Evolutionary conservation across 2,113 vertebrate genomes (phyloP).

Genomic region (Chaenocephalus aceratus): DNA sequence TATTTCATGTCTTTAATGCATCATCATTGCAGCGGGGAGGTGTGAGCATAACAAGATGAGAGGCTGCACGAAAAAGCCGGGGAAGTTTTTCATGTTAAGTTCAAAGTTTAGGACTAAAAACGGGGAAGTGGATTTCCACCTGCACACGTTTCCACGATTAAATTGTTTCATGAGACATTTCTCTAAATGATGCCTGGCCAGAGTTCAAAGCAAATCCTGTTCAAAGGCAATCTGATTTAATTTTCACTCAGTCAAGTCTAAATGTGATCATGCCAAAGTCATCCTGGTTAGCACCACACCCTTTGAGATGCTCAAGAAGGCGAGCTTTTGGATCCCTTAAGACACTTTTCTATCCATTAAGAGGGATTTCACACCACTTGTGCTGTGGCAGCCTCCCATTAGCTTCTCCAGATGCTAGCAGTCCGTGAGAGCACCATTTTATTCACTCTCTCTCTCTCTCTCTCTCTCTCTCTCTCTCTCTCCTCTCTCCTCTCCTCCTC

Average conservation of each 20-base stretch:
- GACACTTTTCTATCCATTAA: constrained; percentile 77
- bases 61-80: constrained; percentile 58
- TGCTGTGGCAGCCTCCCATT: constrained; percentile 60
- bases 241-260: constrained; percentile 68
- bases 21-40: constrained; percentile 60
- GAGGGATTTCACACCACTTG: constrained; percentile 76
- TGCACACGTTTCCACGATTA: constrained; percentile 65
- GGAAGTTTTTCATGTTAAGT: constrained; percentile 73
- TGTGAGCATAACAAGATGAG: constrained; percentile 59
- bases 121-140: constrained; percentile 70
- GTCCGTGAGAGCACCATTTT: constrained; percentile 42
- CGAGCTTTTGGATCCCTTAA: constrained; percentile 63
- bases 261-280: constrained; percentile 74
- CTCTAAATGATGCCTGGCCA: constrained; percentile 67
- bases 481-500: constrained; percentile 9
- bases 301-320: constrained; percentile 66
- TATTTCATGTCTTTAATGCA: constrained; percentile 67
- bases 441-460: constrained; percentile 29
- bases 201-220: constrained; percentile 77
- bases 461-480: neutral
- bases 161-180: constrained; percentile 76
- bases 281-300: constrained; percentile 66
- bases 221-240: constrained; percentile 78
- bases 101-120: constrained; percentile 75
- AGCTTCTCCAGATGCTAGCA: constrained; percentile 47